phyloP scores from a whole-genome alignment of 2,113 vertebrate species.

The Struthio camelus region DNA sequence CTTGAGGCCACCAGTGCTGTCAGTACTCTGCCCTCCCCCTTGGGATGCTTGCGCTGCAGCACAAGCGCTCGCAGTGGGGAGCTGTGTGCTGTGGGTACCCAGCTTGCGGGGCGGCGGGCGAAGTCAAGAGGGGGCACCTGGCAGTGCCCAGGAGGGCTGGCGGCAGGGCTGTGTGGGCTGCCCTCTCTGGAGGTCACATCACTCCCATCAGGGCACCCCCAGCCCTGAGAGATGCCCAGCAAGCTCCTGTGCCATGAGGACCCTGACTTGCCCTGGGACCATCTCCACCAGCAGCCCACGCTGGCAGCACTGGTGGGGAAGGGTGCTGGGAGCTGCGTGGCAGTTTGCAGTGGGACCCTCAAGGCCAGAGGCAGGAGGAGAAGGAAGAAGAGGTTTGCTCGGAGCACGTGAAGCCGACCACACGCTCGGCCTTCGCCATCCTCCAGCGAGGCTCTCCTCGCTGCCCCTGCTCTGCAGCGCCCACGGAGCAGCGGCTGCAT shows the following conservation, averaged over 20 bases:
- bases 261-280: too few relatives aligned
- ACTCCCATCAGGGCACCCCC: too few relatives aligned
- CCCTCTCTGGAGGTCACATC: too few relatives aligned
- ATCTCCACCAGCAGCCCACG: neutral
- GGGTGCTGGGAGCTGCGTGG: neutral
- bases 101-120: too few relatives aligned
- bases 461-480: neutral
- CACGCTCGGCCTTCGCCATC: neutral
- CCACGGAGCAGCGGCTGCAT: neutral
- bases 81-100: too few relatives aligned
- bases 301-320: neutral
- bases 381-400: neutral
- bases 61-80: too few relatives aligned
- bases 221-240: neutral
- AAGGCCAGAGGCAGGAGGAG: neutral
- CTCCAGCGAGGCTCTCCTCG: neutral
- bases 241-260: too few relatives aligned
- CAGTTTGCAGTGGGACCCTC: neutral
- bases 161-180: too few relatives aligned
- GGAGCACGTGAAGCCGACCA: neutral
- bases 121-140: neutral
- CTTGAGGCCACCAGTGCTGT: neutral
- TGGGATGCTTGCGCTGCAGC: too few relatives aligned
- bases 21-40: too few relatives aligned
- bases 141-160: too few relatives aligned